Percentiles rank a stretch among this genome's conserved stretches.
phyloP scores from a whole-genome alignment of 2,113 vertebrate species.

The Gorsachius goisagi region DNA sequence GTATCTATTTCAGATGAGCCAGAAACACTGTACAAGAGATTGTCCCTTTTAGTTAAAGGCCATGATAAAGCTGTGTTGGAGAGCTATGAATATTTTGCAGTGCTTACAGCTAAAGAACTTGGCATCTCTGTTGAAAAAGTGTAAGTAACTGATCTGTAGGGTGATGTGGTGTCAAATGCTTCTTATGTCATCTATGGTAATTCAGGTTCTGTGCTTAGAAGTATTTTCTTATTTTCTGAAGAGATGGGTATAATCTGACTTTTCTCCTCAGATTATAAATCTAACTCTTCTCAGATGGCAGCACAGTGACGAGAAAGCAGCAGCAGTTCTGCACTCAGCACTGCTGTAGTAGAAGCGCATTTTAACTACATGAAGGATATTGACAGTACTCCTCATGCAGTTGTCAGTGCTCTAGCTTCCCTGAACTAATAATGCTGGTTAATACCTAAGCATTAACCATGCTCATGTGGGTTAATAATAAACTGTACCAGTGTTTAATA shows the following conservation, averaged over 20 bases:
- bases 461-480: background rate
- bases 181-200: background rate
- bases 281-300: background rate
- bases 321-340: background rate
- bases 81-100: constrained; percentile 93
- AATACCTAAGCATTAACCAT: background rate
- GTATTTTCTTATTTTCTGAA: background rate
- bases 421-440: background rate
- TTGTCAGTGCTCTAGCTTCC: background rate
- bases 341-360: background rate
- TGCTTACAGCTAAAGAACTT: constrained; percentile 89
- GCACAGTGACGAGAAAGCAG: background rate
- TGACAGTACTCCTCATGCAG: background rate
- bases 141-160: constrained; percentile 77
- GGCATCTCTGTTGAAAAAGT: constrained; percentile 84
- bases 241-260: background rate
- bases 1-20: constrained; percentile 86
- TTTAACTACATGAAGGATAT: background rate
- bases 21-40: constrained; percentile 85
- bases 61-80: constrained; percentile 91
- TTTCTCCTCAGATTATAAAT: background rate
- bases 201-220: background rate
- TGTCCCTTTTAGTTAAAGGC: constrained; percentile 89
- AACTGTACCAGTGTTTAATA: background rate
- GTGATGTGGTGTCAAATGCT: background rate